Conservation (phyloP, 2,113 vertebrate species). For the Melospiza melodia region DNA sequence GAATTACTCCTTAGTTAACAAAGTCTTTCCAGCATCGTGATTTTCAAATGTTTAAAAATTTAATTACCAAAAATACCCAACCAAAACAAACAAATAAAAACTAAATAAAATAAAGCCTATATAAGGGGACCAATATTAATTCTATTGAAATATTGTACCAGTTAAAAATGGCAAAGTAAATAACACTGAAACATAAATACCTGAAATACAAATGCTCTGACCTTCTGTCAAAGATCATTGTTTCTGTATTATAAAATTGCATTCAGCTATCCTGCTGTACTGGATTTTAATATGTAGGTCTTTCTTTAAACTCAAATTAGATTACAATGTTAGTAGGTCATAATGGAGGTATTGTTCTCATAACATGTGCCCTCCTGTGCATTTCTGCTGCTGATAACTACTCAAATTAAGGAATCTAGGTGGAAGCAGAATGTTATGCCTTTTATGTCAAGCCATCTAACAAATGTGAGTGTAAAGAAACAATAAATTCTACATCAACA, state of each 20-base stretch:
- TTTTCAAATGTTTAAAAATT: neutral
- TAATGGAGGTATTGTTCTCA: constrained; percentile 44
- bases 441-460: neutral
- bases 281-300: neutral
- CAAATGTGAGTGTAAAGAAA: neutral
- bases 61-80: neutral
- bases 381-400: constrained; percentile 28
- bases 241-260: neutral
- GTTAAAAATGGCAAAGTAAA: neutral
- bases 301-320: constrained; percentile 24
- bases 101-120: neutral
- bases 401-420: neutral
- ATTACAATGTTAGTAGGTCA: constrained; percentile 55
- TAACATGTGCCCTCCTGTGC: neutral
- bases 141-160: neutral
- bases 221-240: neutral
- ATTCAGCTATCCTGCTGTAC: neutral
- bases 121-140: neutral
- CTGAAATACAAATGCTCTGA: neutral
- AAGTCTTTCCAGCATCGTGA: neutral
- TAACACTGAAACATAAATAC: neutral
- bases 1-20: neutral
- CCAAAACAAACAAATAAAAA: neutral
- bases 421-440: neutral
- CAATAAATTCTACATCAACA: neutral